phyloP scores from a whole-genome alignment of 2,797 vertebrate genomes.

The Arrhamphus sclerolepis region DNA sequence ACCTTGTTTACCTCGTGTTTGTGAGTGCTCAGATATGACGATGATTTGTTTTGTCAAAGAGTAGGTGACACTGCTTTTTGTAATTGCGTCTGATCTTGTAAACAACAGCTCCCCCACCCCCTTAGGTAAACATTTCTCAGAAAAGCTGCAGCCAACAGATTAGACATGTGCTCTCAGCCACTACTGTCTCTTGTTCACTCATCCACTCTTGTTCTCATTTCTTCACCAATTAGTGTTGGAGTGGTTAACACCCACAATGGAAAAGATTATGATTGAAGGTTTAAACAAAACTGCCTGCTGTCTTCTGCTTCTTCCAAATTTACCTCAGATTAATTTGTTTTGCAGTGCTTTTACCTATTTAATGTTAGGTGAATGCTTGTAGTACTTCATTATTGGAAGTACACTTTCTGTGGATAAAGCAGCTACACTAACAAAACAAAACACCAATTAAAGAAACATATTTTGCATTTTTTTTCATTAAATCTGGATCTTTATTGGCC shows the following conservation, averaged over 20 bases:
- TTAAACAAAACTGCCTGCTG: conserved; percentile 37
- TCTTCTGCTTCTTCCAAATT: conserved; percentile 23
- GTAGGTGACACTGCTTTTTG: conserved; percentile 15
- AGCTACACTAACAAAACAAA: too few relatives aligned
- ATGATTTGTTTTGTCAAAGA: conserved; percentile 18
- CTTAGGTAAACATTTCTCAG: conserved; percentile 34
- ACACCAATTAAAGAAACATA: too few relatives aligned
- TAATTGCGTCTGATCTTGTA: conserved; percentile 42
- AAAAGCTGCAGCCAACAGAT: conserved; percentile 50
- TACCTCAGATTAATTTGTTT: conserved; percentile 11
- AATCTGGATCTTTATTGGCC: too few relatives aligned
- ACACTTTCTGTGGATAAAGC: too few relatives aligned
- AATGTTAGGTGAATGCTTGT: too few relatives aligned
- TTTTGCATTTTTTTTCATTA: too few relatives aligned
- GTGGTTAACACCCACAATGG: conserved; percentile 30
- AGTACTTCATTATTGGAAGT: too few relatives aligned
- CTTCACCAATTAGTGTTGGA: conserved; percentile 17
- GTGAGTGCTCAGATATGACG: conserved; percentile 10
- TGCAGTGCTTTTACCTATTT: not conserved
- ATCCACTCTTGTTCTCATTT: conserved; percentile 16
- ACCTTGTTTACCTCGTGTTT: conserved; percentile 2
- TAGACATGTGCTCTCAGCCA: conserved; percentile 46
- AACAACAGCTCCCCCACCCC: conserved; percentile 6
- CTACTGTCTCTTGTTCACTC: conserved; percentile 34
- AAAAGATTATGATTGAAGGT: conserved; percentile 34